Evolutionary conservation across 2,797 vertebrate genomes (phyloP), one percentile per base, ranked within the genome.

Genomic region (Astyanax mexicanus): DNA sequence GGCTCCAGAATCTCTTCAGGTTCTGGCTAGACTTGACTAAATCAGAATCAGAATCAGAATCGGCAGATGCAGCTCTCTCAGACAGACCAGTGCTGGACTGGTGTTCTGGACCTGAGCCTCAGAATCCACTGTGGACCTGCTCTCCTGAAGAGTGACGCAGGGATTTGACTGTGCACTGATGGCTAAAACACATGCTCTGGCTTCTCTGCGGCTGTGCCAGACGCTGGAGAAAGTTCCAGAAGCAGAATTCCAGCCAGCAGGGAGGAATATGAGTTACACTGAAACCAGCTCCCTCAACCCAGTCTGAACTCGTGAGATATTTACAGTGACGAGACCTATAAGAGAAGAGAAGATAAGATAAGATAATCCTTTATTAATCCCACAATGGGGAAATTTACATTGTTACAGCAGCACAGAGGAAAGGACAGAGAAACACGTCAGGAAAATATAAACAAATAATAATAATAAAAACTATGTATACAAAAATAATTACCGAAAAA

Each of bases 151-250:
- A 49, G 15, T 32, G n/a, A 27, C 11, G 1, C 27, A n/a, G 62
- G 9, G 42, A 62, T 72, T 19, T 4, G 52, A 71, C 44, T 52
- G 54, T 3, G 23, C 1, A 21, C 44, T 75, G 61, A 72, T 70
- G 51, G 54, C 27, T 69, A 65, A 67, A 72, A 42, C 37, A 60
- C 11, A 75, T 37, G 72, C 9, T 61, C 15, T 8, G 68, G 15
- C 29, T 58, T 47, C 32, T 37, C 44, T 49, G 23, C 13, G 19
- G 35, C 27, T 47, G 44, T 47, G 74, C 15, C 21, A 71, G 61
- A 44, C 35, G 32, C 52, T 75, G 15, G 17, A 75, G 9, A 75
- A 64, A 35, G 45, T 61, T 58, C 51, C 60, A 71, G 67, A 75
- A 49, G 44, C 27, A 71, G n/a, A n/a, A n/a, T 52, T 80, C 42